Evolutionary conservation across 2,888 invertebrate species (phyloP), one percentile per base, ranked within the genome.

Genomic region (Trachelus iudaicus): DNA sequence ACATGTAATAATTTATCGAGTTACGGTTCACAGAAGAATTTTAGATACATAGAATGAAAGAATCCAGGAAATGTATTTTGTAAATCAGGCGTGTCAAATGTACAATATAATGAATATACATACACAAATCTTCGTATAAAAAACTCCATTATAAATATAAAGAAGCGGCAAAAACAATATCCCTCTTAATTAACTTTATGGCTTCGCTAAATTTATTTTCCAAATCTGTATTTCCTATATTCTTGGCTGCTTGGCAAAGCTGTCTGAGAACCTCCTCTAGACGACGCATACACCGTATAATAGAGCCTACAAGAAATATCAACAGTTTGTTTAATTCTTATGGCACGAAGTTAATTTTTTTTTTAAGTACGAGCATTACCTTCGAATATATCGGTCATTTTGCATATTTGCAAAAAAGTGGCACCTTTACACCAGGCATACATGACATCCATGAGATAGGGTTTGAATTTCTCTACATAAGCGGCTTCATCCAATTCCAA

Each of bases 111-210:
- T 23, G 56, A 56, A 56, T 56, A 40, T 40, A 40, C 23, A 40
- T 40, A 56, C 56, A 56, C 56, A 56, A 56, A 56, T 56, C 56
- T 56, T 56, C 40, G 40, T 40, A 56, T 56, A 23, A 56, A 56
- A 56, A 56, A 56, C 15, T 71, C 15, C 40, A 81, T 93, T 94
- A 98, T 85, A 98, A 93, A 92, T 99, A 99, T 76, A 99, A 94
- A 92, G 98, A 99, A 79, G 99, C 99, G 34, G 99, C 99, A 92
- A 99, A 99, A n/a, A 99, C 97, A 90, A 99, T 99, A 92, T 99
- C 99, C 84, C 99, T 94, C 92, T 99, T 99, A 79, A 99, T 94
- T 82, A 97, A 92, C 88, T 96, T 96, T 84, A 98, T 96, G 79
- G 97, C 97, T 89, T 97, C 97, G 84, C 96, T 96, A 92, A 99